A percentile compares a stretch with the other conserved stretches of the same genome.
These are phyloP conservation scores for Philantomba maxwellii DNA, from an alignment of 2,113 vertebrate species.

Conservation along the genomic window DNA sequence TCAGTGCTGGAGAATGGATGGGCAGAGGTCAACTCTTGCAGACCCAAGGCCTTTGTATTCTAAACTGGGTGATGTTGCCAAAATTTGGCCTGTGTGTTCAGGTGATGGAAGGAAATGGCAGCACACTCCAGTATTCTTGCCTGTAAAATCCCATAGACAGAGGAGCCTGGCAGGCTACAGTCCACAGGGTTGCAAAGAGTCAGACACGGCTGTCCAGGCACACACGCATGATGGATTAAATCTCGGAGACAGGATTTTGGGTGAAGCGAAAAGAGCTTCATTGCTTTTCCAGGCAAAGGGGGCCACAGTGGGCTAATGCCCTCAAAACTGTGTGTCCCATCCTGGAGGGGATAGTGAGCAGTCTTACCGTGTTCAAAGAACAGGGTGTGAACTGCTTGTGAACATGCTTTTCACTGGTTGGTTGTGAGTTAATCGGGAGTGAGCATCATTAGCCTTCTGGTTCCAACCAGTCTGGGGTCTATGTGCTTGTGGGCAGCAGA, in stretches of 20 bases:
- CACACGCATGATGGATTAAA: accelerated
- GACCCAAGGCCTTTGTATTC: background rate
- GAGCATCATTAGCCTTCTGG: background rate
- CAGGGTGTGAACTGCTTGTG: accelerated
- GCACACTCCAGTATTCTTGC: background rate
- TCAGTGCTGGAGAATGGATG: background rate
- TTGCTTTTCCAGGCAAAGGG: background rate
- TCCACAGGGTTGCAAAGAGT: background rate
- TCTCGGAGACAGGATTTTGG: background rate
- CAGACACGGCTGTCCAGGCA: background rate
- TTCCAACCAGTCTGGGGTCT: background rate
- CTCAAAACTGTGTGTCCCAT: background rate
- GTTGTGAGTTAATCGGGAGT: background rate
- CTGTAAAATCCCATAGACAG: background rate
- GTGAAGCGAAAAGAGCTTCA: background rate
- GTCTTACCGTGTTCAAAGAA: background rate
- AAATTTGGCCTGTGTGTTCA: background rate
- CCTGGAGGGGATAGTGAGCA: background rate
- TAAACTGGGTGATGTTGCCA: background rate
- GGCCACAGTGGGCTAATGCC: background rate
- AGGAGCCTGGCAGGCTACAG: background rate
- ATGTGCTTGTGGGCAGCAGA: background rate
- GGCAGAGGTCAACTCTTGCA: background rate
- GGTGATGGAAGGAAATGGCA: background rate
- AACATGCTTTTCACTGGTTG: background rate